Evolutionary conservation across 2,888 invertebrate species (phyloP).

Genomic region (Melipona beecheii): DNA sequence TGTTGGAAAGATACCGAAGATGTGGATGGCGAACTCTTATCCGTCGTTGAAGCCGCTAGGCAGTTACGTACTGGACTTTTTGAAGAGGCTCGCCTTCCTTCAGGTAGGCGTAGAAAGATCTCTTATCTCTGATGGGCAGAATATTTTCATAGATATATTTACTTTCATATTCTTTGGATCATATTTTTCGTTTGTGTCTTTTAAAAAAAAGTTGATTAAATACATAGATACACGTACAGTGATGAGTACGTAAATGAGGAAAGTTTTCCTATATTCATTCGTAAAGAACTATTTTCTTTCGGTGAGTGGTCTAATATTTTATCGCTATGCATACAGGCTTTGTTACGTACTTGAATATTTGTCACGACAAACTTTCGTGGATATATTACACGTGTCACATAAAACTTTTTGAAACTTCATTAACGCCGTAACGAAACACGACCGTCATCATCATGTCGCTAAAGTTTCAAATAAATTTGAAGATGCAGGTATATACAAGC

Average conservation of each 20-base stretch:
- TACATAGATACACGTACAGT: too few relatives aligned
- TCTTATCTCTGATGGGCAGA: neutral
- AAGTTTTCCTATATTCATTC: too few relatives aligned
- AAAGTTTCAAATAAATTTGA: neutral
- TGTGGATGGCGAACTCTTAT: slow-evolving; percentile 95
- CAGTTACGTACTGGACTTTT: slow-evolving; percentile 93
- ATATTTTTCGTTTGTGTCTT: too few relatives aligned
- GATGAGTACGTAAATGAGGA: too few relatives aligned
- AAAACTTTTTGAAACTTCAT: neutral
- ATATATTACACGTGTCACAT: neutral
- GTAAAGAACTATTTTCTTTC: neutral
- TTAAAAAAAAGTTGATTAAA: too few relatives aligned
- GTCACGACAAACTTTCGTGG: neutral
- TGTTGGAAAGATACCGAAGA: slow-evolving; percentile 92
- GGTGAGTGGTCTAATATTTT: neutral
- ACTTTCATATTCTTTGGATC: too few relatives aligned
- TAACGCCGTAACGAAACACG: neutral
- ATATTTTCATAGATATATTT: too few relatives aligned
- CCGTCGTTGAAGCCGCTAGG: slow-evolving; percentile 96
- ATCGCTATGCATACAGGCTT: neutral
- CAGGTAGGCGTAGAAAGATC: slow-evolving; percentile 86
- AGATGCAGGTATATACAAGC: neutral
- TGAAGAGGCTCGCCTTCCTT: slow-evolving; percentile 92
- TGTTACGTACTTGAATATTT: neutral
- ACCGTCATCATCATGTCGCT: neutral